These are phyloP conservation scores for Chydorus sphaericus DNA, from an alignment of 2,888 invertebrate genomes.

Conservation along the genomic window DNA sequence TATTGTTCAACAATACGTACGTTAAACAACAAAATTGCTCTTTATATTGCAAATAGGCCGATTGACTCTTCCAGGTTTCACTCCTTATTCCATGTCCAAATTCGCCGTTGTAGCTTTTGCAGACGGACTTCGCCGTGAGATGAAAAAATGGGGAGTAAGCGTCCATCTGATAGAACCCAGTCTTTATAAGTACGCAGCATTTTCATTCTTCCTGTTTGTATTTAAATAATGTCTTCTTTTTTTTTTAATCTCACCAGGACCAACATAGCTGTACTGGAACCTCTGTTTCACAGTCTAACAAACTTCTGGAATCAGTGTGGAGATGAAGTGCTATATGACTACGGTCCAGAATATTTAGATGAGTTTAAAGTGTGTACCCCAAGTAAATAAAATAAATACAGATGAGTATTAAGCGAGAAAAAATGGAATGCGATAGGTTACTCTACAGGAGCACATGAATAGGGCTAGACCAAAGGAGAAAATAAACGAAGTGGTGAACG, in stretches of 20 bases:
- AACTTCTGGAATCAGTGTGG: constrained; percentile 24
- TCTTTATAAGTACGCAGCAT: constrained; percentile 24
- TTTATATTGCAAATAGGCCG: constrained; percentile 19
- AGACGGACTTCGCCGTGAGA: constrained; percentile 25
- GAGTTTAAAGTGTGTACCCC: constrained; percentile 21
- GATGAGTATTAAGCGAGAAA: not conserved
- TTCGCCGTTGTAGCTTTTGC: constrained; percentile 25
- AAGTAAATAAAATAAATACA: not conserved
- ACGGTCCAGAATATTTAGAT: constrained; percentile 25
- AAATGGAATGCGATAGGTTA: constrained; percentile 2
- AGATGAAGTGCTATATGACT: constrained; percentile 23
- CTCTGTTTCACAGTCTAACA: constrained; percentile 20
- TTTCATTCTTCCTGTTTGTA: not conserved
- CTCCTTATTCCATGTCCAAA: constrained; percentile 26
- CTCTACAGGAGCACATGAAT: constrained; percentile 17
- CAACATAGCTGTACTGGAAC: constrained; percentile 21
- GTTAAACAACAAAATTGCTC: no score
- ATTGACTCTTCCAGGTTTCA: constrained; percentile 25
- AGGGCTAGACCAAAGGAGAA: constrained; percentile 20
- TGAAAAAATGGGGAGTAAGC: constrained; percentile 24
- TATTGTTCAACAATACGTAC: no score
- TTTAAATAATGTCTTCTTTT: not conserved
- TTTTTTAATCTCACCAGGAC: constrained; percentile 20
- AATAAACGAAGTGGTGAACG: constrained; percentile 25
- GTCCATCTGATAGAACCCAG: constrained; percentile 25